Base-by-base conservation (phyloP, 2,888 invertebrate genomes). In the Catocala sponsa region DNA sequence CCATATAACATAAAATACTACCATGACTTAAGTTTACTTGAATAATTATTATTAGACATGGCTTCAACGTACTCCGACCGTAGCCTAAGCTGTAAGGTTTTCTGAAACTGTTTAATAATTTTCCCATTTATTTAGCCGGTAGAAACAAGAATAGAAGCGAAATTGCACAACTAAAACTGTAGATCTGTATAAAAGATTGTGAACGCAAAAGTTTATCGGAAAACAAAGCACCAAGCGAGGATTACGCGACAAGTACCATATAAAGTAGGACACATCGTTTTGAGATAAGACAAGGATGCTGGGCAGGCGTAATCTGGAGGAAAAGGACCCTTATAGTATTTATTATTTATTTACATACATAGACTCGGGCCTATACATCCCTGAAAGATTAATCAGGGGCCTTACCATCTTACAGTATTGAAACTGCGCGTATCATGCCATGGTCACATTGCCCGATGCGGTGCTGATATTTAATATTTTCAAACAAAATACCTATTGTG, bases 201-300 rank as follows among this genome's bases (percentile, higher is more conserved):
- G 47, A 60, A 59, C 49, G 56, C 61, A 49, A 74, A 57, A n/a
- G 46, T 43, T 71, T 64, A 63, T 75, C 72, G 59, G 11, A 48
- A 68, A 68, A 60, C 12, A 62, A 60, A 67, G 74, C 54, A 47
- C 44, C 49, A 32, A 41, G 49, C 49, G 41, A 62, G 51, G 64
- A 64, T 75, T 58, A 75, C 59, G 46, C 11, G 43, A 46, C 44
- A 52, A 53, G 59, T 68, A 13, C 32, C 48, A 43, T 48, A 68
- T 72, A 59, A 65, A 60, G 25, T 52, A 46, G 55, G 55, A 59
- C 59, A 62, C 55, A 58, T 63, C 46, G 48, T 58, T 54, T 57
- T 33, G 38, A 13, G 47, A 56, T 56, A 56, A 72, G 68, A 64
- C 62, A 62, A 72, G 63, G 48, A 48, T 47, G 59, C 58, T 71